Evolutionary conservation across 2,797 vertebrate genomes (phyloP), one percentile per base, ranked within the genome.

Genomic region (Apogon hyalosoma): DNA sequence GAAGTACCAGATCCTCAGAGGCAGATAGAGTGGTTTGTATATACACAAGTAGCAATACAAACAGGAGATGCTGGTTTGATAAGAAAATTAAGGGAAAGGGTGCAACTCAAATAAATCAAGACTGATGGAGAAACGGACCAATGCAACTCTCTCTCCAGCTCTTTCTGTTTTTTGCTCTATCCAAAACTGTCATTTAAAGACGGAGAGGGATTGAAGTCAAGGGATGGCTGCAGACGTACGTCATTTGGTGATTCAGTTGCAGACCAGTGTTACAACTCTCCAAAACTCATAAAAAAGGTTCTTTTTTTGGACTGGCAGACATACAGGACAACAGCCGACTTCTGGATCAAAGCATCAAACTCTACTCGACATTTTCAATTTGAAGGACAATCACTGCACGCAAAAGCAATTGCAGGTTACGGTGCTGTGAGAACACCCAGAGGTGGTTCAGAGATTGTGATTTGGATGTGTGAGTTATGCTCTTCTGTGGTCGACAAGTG

Each of bases 1-100:
- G 77, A 67, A 79, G 65, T 69, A 48, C 24, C 70, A 82, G 87
- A 90, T 92, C 73, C 63, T 65, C 55, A 66, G 69, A 40, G 11
- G 64, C 70, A 61, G 89, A 93, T 90, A 84, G 12, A 68, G 77
- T 55, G 36, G 79, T 64, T 75, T 87, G 80, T 92, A 83, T 92
- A 84, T 69, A 91, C 79, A 84, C 77, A 69, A 76, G 82, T 24
- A 75, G 86, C 77, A 83, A 84, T 83, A 87, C 80, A 92, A 93
- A 93, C 92, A 93, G 88, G 85, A 92, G 93, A 94, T 92, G 77
- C 15, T 70, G 83, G 42, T 63, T 72, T 0, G 93, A 95, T 94
- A 93, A 93, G 92, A 70, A 91, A 93, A 94, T 94, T 74, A 93
- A 92, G 87, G 93, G 80, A 93, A 94, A 93, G 93, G 94, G 93